Conservation (phyloP, 2,113 vertebrate species). For the Nesoenas mayeri region DNA sequence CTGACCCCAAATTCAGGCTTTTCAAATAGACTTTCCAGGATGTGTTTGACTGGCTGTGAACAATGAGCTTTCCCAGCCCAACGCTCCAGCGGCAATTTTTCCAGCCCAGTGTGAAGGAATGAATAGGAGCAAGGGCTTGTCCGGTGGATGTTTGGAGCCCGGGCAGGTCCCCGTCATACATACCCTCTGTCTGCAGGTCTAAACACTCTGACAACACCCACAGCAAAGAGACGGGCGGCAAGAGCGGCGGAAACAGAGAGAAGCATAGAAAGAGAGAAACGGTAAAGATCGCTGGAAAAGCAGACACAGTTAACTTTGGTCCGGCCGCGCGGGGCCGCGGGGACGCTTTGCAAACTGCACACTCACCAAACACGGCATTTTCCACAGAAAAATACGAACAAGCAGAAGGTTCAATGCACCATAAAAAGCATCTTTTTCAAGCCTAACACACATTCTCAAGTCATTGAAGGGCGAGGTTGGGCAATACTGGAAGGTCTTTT, state of each 20-base stretch:
- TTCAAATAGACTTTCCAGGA: background rate
- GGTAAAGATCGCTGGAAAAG: constrained; percentile 2
- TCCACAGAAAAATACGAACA: background rate
- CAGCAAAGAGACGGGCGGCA: background rate
- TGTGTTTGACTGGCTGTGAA: too few relatives aligned
- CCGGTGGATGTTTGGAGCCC: constrained; percentile 50
- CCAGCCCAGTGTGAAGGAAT: background rate
- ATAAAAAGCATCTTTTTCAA: background rate
- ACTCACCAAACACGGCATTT: background rate
- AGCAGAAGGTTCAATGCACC: background rate
- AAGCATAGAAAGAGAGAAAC: constrained; percentile 5
- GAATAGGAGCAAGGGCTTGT: background rate
- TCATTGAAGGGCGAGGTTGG: accelerated
- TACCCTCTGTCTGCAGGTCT: constrained; percentile 67
- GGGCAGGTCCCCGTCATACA: background rate
- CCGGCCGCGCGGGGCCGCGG: too few relatives aligned
- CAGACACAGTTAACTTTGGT: background rate
- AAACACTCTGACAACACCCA: constrained; percentile 67
- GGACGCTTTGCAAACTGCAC: background rate
- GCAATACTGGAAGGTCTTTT: background rate
- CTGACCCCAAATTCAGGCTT: background rate
- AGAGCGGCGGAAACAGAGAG: background rate
- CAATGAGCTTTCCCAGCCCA: background rate
- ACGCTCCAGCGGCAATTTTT: background rate
- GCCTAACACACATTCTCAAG: background rate